Evolutionary conservation across 1,140 invertebrate genomes (phyloP), one percentile per base, ranked within the genome.

Genomic region (Neodiprion fabricii): DNA sequence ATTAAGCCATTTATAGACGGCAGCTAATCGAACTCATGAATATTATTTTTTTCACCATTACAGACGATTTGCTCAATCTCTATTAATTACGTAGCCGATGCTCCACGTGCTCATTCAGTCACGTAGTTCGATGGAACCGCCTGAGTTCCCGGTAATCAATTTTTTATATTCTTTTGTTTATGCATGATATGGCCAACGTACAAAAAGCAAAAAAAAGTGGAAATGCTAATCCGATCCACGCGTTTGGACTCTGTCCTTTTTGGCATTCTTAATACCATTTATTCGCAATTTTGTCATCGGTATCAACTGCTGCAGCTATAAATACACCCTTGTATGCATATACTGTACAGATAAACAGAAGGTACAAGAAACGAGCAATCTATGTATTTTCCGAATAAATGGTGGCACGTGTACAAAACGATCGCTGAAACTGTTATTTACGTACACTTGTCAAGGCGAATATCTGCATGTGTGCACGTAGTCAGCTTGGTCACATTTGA

Each of bases 41-140:
- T 61, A 61, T 61, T 61, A 61, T 61, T 61, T 61, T 61, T 61
- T 14, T 61, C 53, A 61, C 11, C n/a, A 61, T 61, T 61, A 12
- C 5, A 61, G 53, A 61, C n/a, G 11, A 14, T 17, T 40, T 40
- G 28, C n/a, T 61, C 53, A 61, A 61, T 61, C 53, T 61, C 53
- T 40, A 40, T 61, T 12, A 61, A 17, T 61, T 17, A 61, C 53
- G n/a, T 61, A 5, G 53, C 53, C n/a, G 11, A 61, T 61, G n/a
- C 53, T 61, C 9, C 9, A 61, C 5, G 28, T 40, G 28, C 28
- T 40, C 28, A 40, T 40, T 40, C 1, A 40, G 28, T 40, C 28
- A 40, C 28, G 28, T 40, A 40, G 28, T 40, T 40, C 1, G 28
- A 3, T 40, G 28, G 28, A 40, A 40, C 5, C 5, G 28, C 28